Percentiles rank a stretch among this genome's conserved stretches.
Conservation (phyloP, 2,888 invertebrate species). For the Lysandra bellargus region DNA sequence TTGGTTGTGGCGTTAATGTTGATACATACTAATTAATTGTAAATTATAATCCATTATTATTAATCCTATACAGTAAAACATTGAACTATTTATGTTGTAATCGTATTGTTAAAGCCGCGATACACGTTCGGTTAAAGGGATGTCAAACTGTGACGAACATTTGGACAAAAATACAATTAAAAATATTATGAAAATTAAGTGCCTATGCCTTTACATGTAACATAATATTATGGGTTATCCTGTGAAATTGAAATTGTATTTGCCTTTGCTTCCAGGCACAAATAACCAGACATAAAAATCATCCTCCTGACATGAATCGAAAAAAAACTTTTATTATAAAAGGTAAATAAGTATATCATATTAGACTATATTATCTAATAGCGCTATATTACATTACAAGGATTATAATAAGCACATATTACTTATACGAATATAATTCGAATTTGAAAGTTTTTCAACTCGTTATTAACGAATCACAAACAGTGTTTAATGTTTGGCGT, state of each 20-base stretch:
- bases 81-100: background rate
- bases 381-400: too few relatives aligned
- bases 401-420: too few relatives aligned
- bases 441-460: too few relatives aligned
- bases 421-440: too few relatives aligned
- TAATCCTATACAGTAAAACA: slow-evolving; percentile 11
- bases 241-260: background rate
- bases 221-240: too few relatives aligned
- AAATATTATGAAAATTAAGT: too few relatives aligned
- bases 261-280: background rate
- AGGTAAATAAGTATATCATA: too few relatives aligned
- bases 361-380: too few relatives aligned
- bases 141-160: background rate
- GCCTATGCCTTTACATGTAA: too few relatives aligned
- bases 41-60: background rate
- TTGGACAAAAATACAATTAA: background rate
- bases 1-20: background rate
- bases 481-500: background rate
- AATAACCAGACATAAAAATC: background rate
- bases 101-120: background rate
- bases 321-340: too few relatives aligned
- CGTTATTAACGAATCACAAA: too few relatives aligned
- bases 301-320: too few relatives aligned
- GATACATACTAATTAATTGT: background rate
- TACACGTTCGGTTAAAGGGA: background rate